Percentiles rank a stretch among this genome's conserved stretches.
Evolutionary conservation across 2,797 vertebrate species (phyloP).

Genomic region (Lutjanus argentimaculatus): DNA sequence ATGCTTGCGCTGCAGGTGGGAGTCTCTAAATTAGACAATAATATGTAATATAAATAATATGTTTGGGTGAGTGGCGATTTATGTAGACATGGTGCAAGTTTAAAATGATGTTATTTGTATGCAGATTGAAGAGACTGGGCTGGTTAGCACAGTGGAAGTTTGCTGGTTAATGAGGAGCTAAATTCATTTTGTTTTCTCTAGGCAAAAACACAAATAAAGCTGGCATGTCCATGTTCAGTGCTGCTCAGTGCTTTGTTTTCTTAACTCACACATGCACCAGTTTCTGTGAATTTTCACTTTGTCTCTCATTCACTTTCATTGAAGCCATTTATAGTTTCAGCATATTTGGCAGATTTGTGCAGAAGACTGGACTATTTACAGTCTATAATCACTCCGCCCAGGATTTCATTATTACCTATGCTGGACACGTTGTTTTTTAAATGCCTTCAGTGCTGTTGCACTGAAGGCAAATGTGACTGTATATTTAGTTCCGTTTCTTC

Average conservation of each 20-base stretch:
- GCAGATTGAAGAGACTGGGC: too few species aligned
- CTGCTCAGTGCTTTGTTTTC: neutral
- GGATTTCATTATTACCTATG: neutral
- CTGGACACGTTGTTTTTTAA: neutral
- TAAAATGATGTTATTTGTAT: too few species aligned
- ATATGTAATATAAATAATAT: too few species aligned
- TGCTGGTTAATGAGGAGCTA: neutral
- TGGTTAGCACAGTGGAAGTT: neutral
- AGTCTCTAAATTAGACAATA: too few species aligned
- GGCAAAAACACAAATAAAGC: neutral
- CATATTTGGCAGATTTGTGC: neutral
- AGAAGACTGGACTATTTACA: neutral
- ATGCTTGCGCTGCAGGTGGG: too few species aligned
- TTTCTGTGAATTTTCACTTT: neutral
- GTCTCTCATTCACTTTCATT: conserved; percentile 14
- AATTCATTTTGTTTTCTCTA: neutral
- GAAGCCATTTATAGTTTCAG: conserved; percentile 10
- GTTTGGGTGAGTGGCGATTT: too few species aligned
- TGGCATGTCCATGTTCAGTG: neutral
- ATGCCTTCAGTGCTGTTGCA: neutral
- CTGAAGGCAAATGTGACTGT: neutral
- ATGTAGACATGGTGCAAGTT: too few species aligned
- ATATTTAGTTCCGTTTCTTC: conserved; percentile 1
- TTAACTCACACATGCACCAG: neutral
- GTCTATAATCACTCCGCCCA: neutral